Evolutionary conservation across 2,888 invertebrate genomes (phyloP).

Genomic region (Caenorhabditis sp.): DNA sequence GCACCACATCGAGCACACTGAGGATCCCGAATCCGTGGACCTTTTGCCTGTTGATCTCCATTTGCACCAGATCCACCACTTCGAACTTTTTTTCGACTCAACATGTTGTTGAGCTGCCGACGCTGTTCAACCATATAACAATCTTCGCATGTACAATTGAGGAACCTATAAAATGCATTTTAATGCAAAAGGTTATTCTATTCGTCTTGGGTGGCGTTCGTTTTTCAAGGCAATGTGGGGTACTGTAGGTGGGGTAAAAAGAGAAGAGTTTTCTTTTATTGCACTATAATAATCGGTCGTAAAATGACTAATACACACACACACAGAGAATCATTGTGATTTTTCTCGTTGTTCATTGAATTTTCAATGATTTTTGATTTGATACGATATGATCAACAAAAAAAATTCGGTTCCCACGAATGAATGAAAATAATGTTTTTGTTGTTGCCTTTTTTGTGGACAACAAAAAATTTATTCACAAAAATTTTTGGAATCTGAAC

Average conservation of each 20-base stretch:
- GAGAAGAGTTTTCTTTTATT: background rate
- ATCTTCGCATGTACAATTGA: conserved; percentile 58
- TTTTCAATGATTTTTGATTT: too few relatives aligned
- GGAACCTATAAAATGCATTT: conserved; percentile 49
- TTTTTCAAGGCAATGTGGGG: background rate
- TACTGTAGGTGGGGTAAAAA: conserved; percentile 2
- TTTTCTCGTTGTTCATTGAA: background rate
- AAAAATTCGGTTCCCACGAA: too few relatives aligned
- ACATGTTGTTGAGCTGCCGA: conserved; percentile 65
- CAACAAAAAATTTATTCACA: too few relatives aligned
- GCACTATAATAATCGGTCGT: background rate
- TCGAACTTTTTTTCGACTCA: conserved; percentile 43
- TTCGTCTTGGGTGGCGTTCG: conserved; percentile 5
- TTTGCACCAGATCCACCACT: background rate
- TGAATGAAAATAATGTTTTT: too few relatives aligned
- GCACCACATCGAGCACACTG: conserved; percentile 69
- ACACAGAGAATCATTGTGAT: background rate
- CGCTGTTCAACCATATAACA: conserved; percentile 69
- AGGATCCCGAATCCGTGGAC: conserved; percentile 57
- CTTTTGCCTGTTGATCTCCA: background rate
- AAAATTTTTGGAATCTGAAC: too few relatives aligned
- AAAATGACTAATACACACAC: background rate
- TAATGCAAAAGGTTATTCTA: conserved; percentile 1
- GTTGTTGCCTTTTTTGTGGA: too few relatives aligned
- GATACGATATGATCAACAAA: too few relatives aligned